phyloP scores from a whole-genome alignment of 2,797 vertebrate species.

The Rhinatrema bivittatum region DNA sequence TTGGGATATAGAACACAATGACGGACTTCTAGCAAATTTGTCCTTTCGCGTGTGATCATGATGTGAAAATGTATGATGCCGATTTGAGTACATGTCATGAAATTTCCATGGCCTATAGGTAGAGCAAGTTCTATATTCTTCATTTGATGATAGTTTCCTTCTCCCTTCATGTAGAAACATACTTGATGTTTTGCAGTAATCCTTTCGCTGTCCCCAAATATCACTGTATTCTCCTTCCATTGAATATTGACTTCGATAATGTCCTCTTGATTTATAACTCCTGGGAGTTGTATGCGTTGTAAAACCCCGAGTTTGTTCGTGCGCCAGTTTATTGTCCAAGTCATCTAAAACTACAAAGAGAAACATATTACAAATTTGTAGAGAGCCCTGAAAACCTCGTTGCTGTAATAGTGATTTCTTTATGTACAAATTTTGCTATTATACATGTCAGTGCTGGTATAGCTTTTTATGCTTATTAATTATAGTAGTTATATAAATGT shows the following conservation, averaged over 20 bases:
- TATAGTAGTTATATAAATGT: no score
- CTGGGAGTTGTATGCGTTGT: constrained; percentile 13
- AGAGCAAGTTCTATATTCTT: constrained; percentile 46
- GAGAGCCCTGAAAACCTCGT: no score
- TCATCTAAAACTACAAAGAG: constrained; percentile 54
- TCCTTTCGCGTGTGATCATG: constrained; percentile 23
- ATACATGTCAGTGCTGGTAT: no score
- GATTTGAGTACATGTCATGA: constrained; percentile 50
- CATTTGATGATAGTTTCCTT: constrained; percentile 45
- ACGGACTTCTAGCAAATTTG: constrained; percentile 26
- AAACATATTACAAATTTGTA: neutral
- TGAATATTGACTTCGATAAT: constrained; percentile 10
- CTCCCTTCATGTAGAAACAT: constrained; percentile 45
- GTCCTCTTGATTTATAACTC: constrained; percentile 13
- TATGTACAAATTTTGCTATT: no score
- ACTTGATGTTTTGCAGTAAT: constrained; percentile 24
- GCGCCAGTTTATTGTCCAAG: constrained; percentile 58
- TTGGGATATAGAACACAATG: constrained; percentile 32
- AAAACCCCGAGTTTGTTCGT: constrained; percentile 44
- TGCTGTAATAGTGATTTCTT: no score
- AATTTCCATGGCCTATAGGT: constrained; percentile 46
- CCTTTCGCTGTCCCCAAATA: constrained; percentile 23
- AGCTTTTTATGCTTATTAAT: no score
- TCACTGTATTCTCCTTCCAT: constrained; percentile 7
- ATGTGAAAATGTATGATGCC: constrained; percentile 28